Evolutionary conservation across 2,113 vertebrate species (phyloP), one percentile per base, ranked within the genome.

Genomic region (Cyprinus carpio): DNA sequence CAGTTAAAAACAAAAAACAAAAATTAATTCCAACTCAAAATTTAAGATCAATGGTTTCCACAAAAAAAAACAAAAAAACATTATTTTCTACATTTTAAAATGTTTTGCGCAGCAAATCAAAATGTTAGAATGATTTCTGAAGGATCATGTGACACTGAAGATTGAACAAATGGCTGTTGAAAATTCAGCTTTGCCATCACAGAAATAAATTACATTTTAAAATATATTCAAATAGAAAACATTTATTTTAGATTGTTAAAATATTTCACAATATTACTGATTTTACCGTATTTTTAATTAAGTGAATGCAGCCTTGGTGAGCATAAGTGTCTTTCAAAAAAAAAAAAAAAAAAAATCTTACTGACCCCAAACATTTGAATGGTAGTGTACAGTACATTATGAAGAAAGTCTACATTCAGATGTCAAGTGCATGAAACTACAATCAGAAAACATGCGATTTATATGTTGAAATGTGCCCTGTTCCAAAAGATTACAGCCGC

Each of bases 391-490:
- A 58, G 75, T 31, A 20, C 20, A 58, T 60, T 60, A 23, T 11
- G 4, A 4, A 11, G 16, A 37, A n/a, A 78, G 29, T n/a, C 37
- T 3, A 29, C 13, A 49, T 65, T 81, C 0, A 81, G 7, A 81
- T 46, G 60, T 56, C 58, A 81, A 51, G 13, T 49, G 20, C 3
- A 43, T 10, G 7, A 16, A 5, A 27, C 20, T 15, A 10, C 10
- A 25, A 62, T 72, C 49, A n/a, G 62, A 46, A 46, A 46, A 27
- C 13, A 18, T 13, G 56, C 29, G 27, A 64, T 34, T 58, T 46
- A 75, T 75, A 81, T 37, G 40, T 75, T 69, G 58, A 69, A 69
- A 82, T 46, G 67, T 69, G 18, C 10, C 20, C 40, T 23, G 81
- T 29, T 75, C 25, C 10, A 56, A 84, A 49, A 60, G 75, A 84